Evolutionary conservation across 2,797 vertebrate genomes (phyloP), one percentile per base, ranked within the genome.

Genomic region (Aythya fuligula): DNA sequence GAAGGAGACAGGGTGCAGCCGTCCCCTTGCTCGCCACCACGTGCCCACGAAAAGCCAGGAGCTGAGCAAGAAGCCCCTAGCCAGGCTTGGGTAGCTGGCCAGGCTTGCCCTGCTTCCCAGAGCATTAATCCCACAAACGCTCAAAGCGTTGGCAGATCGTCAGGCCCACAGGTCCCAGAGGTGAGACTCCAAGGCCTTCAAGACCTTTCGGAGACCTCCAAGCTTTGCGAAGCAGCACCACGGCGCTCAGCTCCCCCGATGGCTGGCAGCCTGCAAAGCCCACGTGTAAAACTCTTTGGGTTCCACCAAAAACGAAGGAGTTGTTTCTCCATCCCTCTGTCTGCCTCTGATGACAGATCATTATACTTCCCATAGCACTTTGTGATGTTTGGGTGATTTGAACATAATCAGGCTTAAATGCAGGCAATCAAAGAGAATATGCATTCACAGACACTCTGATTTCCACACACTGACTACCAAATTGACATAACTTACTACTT

Each of bases 381-480:
- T 25, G 71, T 39, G 61, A 85, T 97, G 96, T 96, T 97, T 97
- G 97, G 97, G 94, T 94, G 97, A 96, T 97, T 97, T 95, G 97
- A 96, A 91, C 96, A 91, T 94, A 97, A 98, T 98, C 97, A 97
- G 97, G 86, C 82, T 85, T 92, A 97, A 97, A 96, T 51, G 93
- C 79, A 9, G 77, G 96, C 98, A 98, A 98, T 98, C 97, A 97
- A 97, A 95, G 93, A 95, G 95, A 97, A 97, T 90, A 95, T 91
- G 94, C 97, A 92, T 97, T 84, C 82, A 72, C 11, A 96, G 67
- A 17, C 83, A 93, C 70, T 74, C 96, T 97, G 80, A 91, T 96
- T 94, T 95, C 95, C 95, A 94, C 95, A 96, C 87, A 93, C 94
- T 58, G 72, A 88, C 39, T 93, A 85, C 92, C 78, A 97, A 97